Percentiles rank a stretch among this genome's conserved stretches.
Evolutionary conservation across 1,140 invertebrate species (phyloP).

Genomic region (Pachypeltis micranthus): DNA sequence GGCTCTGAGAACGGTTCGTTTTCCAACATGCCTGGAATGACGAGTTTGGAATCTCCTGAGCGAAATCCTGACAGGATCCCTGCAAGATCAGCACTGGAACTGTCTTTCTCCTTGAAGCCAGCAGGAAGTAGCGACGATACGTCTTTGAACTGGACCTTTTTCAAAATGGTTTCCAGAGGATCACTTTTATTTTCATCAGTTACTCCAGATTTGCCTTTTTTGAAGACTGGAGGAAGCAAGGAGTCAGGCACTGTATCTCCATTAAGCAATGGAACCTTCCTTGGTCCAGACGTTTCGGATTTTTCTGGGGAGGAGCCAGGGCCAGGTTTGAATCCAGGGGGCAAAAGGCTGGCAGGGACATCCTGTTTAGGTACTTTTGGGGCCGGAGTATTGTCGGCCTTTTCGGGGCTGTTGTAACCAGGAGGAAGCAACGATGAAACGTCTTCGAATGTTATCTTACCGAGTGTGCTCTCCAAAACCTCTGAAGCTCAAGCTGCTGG

Average conservation of each 20-base stretch:
- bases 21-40: slow-evolving; percentile 37
- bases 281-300: too few species aligned
- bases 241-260: slow-evolving; percentile 25
- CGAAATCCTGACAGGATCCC: slow-evolving; percentile 50
- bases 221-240: slow-evolving; percentile 43
- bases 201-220: slow-evolving; percentile 24
- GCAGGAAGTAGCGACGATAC: slow-evolving; percentile 45
- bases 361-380: slow-evolving; percentile 21
- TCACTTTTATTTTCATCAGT: slow-evolving; percentile 23
- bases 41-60: slow-evolving; percentile 34
- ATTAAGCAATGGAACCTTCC: slow-evolving; percentile 8
- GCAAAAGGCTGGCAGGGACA: slow-evolving; percentile 27
- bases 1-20: slow-evolving; percentile 32
- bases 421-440: slow-evolving; percentile 32
- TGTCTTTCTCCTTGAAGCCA: slow-evolving; percentile 38
- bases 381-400: slow-evolving; percentile 1
- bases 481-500: too few species aligned
- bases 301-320: background rate
- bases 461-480: too few species aligned
- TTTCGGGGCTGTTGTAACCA: slow-evolving; percentile 28
- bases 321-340: slow-evolving; percentile 29
- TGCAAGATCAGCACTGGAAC: slow-evolving; percentile 33
- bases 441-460: slow-evolving; percentile 33
- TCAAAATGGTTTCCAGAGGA: slow-evolving; percentile 28
- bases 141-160: slow-evolving; percentile 41